phyloP scores from a whole-genome alignment of 1,140 invertebrate genomes.

The Belonocnema kinseyi region DNA sequence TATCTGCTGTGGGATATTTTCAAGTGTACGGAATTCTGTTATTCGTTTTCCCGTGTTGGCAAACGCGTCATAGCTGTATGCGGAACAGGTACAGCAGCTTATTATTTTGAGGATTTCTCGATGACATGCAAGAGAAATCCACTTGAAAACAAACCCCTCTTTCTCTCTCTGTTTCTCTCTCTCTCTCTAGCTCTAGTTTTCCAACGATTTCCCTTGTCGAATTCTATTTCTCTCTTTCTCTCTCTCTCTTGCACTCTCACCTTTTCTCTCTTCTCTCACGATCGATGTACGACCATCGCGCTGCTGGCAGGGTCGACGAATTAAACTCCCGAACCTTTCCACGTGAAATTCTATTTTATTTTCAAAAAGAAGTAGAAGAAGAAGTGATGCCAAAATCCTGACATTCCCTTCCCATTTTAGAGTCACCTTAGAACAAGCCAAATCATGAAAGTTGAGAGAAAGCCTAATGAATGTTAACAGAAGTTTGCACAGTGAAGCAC shows the following conservation, averaged over 20 bases:
- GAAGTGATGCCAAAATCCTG: background rate
- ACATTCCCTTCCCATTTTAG: background rate
- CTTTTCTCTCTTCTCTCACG: background rate
- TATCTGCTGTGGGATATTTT: no score
- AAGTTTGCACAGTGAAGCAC: background rate
- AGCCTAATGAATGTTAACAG: constrained; percentile 3
- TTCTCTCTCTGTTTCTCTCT: background rate
- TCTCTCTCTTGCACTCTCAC: background rate
- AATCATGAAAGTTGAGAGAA: constrained; percentile 7
- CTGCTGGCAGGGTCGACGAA: background rate
- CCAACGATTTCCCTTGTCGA: background rate
- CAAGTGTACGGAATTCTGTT: no score
- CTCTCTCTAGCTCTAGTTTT: background rate
- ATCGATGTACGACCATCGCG: constrained; percentile 22
- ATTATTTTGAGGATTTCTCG: constrained; percentile 6
- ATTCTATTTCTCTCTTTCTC: background rate
- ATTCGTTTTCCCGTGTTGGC: no score
- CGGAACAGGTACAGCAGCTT: background rate
- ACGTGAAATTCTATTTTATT: constrained; percentile 19
- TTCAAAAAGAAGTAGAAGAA: background rate
- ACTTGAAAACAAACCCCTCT: background rate
- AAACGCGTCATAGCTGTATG: no score
- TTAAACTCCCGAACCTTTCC: background rate
- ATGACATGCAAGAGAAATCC: background rate
- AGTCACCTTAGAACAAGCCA: constrained; percentile 13